Base-by-base conservation (phyloP, 2,888 invertebrate species). In the Cryptophagus acutangulus region DNA sequence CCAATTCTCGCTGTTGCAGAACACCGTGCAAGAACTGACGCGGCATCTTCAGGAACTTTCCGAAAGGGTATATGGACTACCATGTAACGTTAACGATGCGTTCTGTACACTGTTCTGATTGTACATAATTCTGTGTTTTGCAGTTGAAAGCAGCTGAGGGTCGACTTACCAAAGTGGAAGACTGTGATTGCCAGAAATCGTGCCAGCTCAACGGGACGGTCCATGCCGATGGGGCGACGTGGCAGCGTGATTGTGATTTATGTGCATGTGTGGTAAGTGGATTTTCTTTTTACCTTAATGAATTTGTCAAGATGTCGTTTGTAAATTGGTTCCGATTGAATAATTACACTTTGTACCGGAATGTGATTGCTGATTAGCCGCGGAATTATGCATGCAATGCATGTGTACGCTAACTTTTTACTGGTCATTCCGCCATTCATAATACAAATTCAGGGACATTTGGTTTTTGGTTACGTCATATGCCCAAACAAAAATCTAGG, bases 161-260 rank as follows among this genome's bases (percentile, higher is more conserved):
- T 60, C 79, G 87, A 57, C 77, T 90, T 67, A 75, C 78, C 62
- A 79, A 79, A 63, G 76, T 90, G 63, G 89, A 91, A 72, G 83
- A 87, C 70, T 92, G 91, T 71, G 90, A 91, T 74, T 92, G 92
- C 72, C 84, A 84, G 73, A 87, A 86, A 73, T 86, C 88, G 49
- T 92, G 91, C 74, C 78, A 78, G 63, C 78, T 82, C 55, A 88
- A 89, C 71, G 12, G 10, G 3, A 83, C 85, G 40, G 78, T 84
- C 45, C 82, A 84, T 65, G 81, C 84, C 41, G 90, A 91, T 67
- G 90, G 90, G 40, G 83, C 86, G 52, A 81, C 82, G 42, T 91
- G 91, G 91, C 81, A 84, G 69, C 77, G 81, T 63, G 84, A 82
- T 69, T 92, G 92, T 75, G 84, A 88, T 66, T 80, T 82, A 61